Base-by-base conservation (phyloP, 2,888 invertebrate genomes). In the Oligia strigilis region DNA sequence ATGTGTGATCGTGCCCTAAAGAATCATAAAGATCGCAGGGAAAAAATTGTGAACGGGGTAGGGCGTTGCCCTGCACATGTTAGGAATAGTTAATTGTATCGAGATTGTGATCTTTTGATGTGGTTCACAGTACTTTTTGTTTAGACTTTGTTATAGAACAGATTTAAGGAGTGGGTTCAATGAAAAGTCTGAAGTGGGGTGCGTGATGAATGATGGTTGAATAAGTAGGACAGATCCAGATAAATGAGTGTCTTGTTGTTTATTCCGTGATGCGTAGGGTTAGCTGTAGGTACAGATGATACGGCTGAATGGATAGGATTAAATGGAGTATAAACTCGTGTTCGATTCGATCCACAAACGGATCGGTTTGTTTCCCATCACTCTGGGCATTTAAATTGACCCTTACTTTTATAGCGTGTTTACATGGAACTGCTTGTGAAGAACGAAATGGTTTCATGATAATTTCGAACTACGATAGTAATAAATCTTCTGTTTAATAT, bases 31-130 rank as follows among this genome's bases (percentile, higher is more conserved):
- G 87, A 87, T 88, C 87, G 88, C 89, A 87, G 86, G 88, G 90
- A 90, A 94, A 92, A 93, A 93, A 90, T 89, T 90, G 83, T 83
- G 83, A 91, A 92, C 90, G 87, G 87, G 89, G 82, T 90, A 92
- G 95, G 95, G 92, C 95, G 92, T 94, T 95, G 95, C 92, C 94
- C 94, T 88, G 90, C 83, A 87, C 90, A 91, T 89, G 89, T 88
- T 75, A 83, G 79, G 89, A 89, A 88, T 90, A 82, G 86, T 87
- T 87, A 86, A 83, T 82, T 85, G 86, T 88, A 80, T 82, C 73
- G 70, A 64, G 81, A 78, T 84, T 77, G 72, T 80, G 75, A 81
- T 85, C 83, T 85, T 90, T 87, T 82, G 87, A 87, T 88, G 86
- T 82, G 75, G 82, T 80, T 87, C 65, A 75, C 58, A 60, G 73